Base-by-base conservation (phyloP, 2,888 invertebrate species). In the Hedya salicella region DNA sequence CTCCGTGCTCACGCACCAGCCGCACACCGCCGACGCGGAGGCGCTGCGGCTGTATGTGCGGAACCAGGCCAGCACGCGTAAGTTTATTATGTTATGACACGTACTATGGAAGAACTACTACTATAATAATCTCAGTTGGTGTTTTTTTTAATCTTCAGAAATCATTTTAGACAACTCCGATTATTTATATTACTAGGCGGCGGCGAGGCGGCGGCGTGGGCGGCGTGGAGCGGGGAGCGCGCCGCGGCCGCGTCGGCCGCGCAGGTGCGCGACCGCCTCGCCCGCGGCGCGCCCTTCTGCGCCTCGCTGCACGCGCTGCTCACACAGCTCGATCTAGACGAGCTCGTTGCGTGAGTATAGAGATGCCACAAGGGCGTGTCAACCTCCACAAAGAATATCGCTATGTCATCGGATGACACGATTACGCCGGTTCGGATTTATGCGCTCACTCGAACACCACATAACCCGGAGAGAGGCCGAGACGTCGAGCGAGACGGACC, bases 1-100 rank as follows among this genome's bases (percentile, higher is more conserved):
- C 54, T 95, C 94, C 3, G 88, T 97, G 19, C 86, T 97, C 68
- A 96, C 95, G 2, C 96, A 96, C 78, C 95, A 96, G 86, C 96
- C 96, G 0, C 87, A 94, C 67, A 93, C 95, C 1, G 85, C 93
- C 0, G 95, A 96, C 76, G 93, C 94, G 0, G 88, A 93, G 66
- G 82, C 88, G 1, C 81, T 96, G 65, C 84, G 93, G 25, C 85
- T 92, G 1, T 93, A 93, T 72, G 91, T 94, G n/a, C 84, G 81
- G 63, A 88, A 87, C 72, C 89, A 89, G 70, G 81, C 86, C 0
- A 80, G 75, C 61, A 83, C 86, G 30, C 81, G 90, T 90, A 62
- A 78, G 84, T 75, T 4, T 25, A 5, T 6, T 25, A 6, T n/a
- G n/a, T n/a, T n/a, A n/a, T n/a, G n/a, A n/a, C n/a, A n/a, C n/a